These are phyloP conservation scores for Clavelina lepadiformis DNA, from an alignment of 23 tunicate genomes.

Conservation along the genomic window DNA sequence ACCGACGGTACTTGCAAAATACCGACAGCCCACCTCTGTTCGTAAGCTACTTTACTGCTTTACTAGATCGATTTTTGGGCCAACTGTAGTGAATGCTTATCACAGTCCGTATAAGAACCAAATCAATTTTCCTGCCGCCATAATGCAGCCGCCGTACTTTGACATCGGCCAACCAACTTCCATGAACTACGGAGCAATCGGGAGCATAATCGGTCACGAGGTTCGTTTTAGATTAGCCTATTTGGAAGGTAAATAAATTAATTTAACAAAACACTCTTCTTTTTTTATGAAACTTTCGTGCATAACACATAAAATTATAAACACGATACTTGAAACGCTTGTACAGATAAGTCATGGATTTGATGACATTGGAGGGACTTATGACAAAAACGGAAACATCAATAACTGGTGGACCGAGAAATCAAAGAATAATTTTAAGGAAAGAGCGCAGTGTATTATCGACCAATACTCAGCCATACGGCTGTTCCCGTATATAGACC, in stretches of 20 bases:
- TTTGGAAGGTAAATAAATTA: too few relatives aligned
- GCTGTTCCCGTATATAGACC: conserved; percentile 53
- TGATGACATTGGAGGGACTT: conserved; percentile 86
- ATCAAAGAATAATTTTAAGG: conserved; percentile 46
- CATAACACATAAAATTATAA: too few relatives aligned
- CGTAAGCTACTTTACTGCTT: background rate
- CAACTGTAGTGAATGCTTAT: conserved; percentile 90
- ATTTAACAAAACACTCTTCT: too few relatives aligned
- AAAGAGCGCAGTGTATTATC: conserved; percentile 52
- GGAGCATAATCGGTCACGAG: conserved; percentile 98
- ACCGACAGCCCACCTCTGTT: too few relatives aligned
- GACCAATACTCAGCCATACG: conserved; percentile 59
- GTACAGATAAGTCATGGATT: conserved; percentile 97
- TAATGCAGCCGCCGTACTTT: conserved; percentile 94
- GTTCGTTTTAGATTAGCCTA: too few relatives aligned
- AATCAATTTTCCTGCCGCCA: conserved; percentile 93
- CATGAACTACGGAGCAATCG: conserved; percentile 98
- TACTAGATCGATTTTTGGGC: conserved; percentile 83
- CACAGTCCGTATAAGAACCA: conserved; percentile 70
- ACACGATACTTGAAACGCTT: too few relatives aligned
- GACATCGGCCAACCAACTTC: conserved; percentile 82
- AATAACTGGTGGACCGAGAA: conserved; percentile 85
- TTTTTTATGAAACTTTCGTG: too few relatives aligned
- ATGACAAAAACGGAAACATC: conserved; percentile 75
- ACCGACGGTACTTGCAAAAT: too few relatives aligned